A percentile compares a stretch with the other conserved stretches of the same genome.
These are phyloP conservation scores for Euzetes globulus DNA, from an alignment of 2,888 invertebrate genomes.

Conservation along the genomic window DNA sequence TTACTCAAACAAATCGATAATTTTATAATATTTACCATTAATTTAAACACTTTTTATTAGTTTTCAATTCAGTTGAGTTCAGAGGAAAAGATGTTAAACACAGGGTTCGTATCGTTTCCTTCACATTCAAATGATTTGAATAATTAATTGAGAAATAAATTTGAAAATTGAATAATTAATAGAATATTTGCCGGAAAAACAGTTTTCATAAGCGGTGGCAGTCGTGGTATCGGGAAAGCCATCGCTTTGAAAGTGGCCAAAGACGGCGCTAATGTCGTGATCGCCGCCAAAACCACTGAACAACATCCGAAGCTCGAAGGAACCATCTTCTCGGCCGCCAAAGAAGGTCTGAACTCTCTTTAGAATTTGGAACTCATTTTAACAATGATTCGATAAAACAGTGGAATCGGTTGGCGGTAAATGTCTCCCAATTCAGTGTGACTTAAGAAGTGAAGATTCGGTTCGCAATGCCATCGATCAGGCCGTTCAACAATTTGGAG, in stretches of 20 bases:
- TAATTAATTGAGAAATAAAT: neutral
- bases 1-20: neutral
- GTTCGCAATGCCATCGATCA: conserved; percentile 62
- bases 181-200: conserved; percentile 75
- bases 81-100: neutral
- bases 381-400: conserved; percentile 46
- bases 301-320: conserved; percentile 85
- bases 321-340: conserved; percentile 80
- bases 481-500: conserved; percentile 78
- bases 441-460: conserved; percentile 73
- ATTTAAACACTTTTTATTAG: neutral
- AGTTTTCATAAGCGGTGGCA: conserved; percentile 89
- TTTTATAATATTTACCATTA: neutral
- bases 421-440: conserved; percentile 75
- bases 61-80: neutral
- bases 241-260: conserved; percentile 85
- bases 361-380: neutral
- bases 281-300: conserved; percentile 84
- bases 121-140: neutral
- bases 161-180: neutral
- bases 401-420: conserved; percentile 80
- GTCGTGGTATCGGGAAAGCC: conserved; percentile 89
- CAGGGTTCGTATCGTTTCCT: conserved; percentile 16
- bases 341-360: conserved; percentile 60
- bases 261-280: conserved; percentile 83